Percentiles rank a stretch among this genome's conserved stretches.
Evolutionary conservation across 2,113 vertebrate genomes (phyloP).

Genomic region (Phalacrocorax pelagicus): DNA sequence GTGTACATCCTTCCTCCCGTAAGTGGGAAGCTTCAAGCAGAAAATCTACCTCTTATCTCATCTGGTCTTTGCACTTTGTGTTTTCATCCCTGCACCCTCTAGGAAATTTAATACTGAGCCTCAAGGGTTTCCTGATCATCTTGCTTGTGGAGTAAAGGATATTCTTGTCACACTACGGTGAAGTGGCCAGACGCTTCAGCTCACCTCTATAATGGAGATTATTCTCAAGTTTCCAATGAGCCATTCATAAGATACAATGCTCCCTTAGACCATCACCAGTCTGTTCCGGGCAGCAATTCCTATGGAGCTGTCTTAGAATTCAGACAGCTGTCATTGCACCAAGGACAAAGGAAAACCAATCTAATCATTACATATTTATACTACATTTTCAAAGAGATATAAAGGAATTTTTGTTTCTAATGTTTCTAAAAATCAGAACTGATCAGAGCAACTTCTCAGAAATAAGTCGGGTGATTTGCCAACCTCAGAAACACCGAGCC

Average conservation of each 20-base stretch:
- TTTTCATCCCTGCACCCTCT: not conserved
- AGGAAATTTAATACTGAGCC: not conserved
- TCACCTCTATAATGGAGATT: not conserved
- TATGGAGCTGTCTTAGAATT: not conserved
- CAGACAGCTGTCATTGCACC: not conserved
- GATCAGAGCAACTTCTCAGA: not conserved
- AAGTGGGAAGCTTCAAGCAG: not conserved
- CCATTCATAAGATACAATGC: not conserved
- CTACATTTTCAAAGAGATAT: not conserved
- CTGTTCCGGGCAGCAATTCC: not conserved
- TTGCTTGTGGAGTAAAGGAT: not conserved
- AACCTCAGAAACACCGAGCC: not conserved
- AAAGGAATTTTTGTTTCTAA: not conserved
- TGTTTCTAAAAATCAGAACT: not conserved
- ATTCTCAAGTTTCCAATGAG: not conserved
- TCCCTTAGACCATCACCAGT: not conserved
- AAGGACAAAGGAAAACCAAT: not conserved
- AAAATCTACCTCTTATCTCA: not conserved
- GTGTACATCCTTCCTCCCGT: fast-evolving
- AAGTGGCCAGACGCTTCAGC: not conserved
- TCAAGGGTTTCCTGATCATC: not conserved
- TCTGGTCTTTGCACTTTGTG: not conserved
- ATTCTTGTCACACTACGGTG: not conserved
- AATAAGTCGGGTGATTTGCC: not conserved
- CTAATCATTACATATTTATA: not conserved